Evolutionary conservation across 2,888 invertebrate genomes (phyloP).

Genomic region (Noctua janthina): DNA sequence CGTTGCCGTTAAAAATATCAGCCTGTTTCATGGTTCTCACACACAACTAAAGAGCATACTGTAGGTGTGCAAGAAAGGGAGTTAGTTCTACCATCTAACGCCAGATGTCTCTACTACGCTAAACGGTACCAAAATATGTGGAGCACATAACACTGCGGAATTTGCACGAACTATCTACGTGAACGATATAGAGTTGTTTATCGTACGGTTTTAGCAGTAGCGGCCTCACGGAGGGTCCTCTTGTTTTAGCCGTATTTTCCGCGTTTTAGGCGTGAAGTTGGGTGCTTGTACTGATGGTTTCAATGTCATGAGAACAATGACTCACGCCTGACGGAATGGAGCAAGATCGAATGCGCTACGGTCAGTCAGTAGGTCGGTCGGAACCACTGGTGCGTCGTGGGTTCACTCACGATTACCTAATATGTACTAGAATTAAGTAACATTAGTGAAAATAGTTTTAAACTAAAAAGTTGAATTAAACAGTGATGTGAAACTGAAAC

Average conservation of each 20-base stretch:
- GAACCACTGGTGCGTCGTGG: conserved; percentile 63
- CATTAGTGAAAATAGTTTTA: conserved; percentile 66
- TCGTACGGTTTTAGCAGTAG: conserved; percentile 33
- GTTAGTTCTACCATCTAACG: conserved; percentile 38
- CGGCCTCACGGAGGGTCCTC: conserved; percentile 34
- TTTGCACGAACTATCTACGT: conserved; percentile 57
- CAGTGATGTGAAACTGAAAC: conserved; percentile 79
- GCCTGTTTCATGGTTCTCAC: background rate
- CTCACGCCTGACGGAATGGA: conserved; percentile 63
- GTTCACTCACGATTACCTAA: conserved; percentile 70
- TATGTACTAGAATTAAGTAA: conserved; percentile 72
- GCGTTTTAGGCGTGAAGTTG: conserved; percentile 66
- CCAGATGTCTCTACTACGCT: conserved; percentile 67
- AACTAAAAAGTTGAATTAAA: conserved; percentile 69
- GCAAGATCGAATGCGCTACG: conserved; percentile 73
- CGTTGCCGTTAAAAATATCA: background rate
- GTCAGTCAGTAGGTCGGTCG: conserved; percentile 78
- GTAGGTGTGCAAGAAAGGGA: background rate
- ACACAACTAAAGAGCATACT: background rate
- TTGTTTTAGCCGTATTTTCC: conserved; percentile 54
- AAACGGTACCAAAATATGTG: conserved; percentile 41
- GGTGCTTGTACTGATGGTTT: conserved; percentile 66
- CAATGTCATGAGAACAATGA: conserved; percentile 75
- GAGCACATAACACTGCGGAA: conserved; percentile 41
- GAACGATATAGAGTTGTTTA: conserved; percentile 57